These are phyloP conservation scores for Drosophila emarginata DNA, from an alignment of 2,888 invertebrate species.

Conservation along the genomic window DNA sequence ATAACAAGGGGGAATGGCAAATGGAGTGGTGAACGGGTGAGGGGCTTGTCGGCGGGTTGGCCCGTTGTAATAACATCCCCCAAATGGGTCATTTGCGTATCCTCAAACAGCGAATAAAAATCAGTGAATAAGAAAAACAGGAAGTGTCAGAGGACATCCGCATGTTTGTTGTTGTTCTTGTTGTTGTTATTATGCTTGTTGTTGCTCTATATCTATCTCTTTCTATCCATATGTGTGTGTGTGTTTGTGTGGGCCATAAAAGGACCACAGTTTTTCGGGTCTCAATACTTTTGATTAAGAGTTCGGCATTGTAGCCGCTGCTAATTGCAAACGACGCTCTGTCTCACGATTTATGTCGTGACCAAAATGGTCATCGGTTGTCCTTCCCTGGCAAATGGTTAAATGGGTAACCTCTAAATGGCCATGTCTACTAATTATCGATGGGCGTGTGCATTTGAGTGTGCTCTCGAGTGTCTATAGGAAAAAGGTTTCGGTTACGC, in stretches of 20 bases:
- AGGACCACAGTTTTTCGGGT: conserved; percentile 57
- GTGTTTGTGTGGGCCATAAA: conserved; percentile 54
- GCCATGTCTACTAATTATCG: conserved; percentile 64
- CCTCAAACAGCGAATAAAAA: conserved; percentile 82
- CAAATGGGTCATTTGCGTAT: conserved; percentile 83
- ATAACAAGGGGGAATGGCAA: background rate
- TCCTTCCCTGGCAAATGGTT: conserved; percentile 16
- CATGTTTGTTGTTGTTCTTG: conserved; percentile 63
- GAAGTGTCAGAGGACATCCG: conserved; percentile 80
- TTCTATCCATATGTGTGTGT: conserved; percentile 39
- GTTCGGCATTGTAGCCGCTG: conserved; percentile 68
- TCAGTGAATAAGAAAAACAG: conserved; percentile 82
- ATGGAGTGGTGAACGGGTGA: background rate
- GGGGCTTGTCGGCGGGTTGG: conserved; percentile 49
- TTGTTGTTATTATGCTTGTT: conserved; percentile 11
- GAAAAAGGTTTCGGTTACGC: conserved; percentile 25
- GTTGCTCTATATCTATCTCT: background rate
- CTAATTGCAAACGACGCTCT: conserved; percentile 73
- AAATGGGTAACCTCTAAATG: conserved; percentile 61
- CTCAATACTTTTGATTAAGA: conserved; percentile 76
- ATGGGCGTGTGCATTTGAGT: conserved; percentile 56
- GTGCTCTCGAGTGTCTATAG: conserved; percentile 22
- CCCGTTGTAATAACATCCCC: conserved; percentile 82
- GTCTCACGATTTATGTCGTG: conserved; percentile 64
- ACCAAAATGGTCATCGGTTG: conserved; percentile 49